Evolutionary conservation across 2,888 invertebrate species (phyloP).

Genomic region (Drosophila acutilabella): DNA sequence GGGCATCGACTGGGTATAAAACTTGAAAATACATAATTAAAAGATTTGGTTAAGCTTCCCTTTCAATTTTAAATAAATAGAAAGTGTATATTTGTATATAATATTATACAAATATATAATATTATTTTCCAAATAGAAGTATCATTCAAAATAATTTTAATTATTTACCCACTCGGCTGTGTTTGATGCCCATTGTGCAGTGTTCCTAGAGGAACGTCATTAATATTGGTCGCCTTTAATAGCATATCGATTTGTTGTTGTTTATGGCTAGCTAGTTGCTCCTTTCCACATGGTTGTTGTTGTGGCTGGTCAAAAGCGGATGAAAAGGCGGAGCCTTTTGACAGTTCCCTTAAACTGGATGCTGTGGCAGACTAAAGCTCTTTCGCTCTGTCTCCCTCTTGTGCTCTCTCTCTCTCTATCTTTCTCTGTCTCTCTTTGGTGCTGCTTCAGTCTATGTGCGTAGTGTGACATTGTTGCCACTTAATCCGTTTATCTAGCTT

Average conservation of each 20-base stretch:
- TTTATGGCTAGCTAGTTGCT: conserved; percentile 44
- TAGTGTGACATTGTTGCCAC: conserved; percentile 76
- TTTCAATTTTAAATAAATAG: too few relatives aligned
- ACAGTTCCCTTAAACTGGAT: conserved; percentile 19
- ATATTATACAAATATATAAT: too few relatives aligned
- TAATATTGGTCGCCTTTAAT: conserved; percentile 59
- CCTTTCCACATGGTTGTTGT: conserved; percentile 15
- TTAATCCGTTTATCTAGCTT: conserved; percentile 85
- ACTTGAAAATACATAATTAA: not conserved
- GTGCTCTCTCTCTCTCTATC: not conserved
- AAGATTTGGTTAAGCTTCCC: too few relatives aligned
- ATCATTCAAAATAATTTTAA: conserved; percentile 11
- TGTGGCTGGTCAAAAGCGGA: conserved; percentile 35
- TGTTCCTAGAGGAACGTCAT: conserved; percentile 27
- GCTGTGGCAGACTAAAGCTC: conserved; percentile 13
- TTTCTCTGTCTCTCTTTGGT: conserved; percentile 1
- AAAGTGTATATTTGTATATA: too few relatives aligned
- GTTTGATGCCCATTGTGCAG: conserved; percentile 12
- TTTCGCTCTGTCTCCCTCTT: conserved; percentile 1
- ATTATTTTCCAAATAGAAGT: not conserved
- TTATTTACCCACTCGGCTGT: conserved; percentile 10
- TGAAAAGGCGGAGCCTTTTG: conserved; percentile 44
- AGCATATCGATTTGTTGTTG: conserved; percentile 73
- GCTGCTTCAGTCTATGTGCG: conserved; percentile 21
- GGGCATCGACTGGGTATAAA: too few relatives aligned